Base-by-base conservation (phyloP, 2,113 vertebrate species). In the Mormoops blainvillei region DNA sequence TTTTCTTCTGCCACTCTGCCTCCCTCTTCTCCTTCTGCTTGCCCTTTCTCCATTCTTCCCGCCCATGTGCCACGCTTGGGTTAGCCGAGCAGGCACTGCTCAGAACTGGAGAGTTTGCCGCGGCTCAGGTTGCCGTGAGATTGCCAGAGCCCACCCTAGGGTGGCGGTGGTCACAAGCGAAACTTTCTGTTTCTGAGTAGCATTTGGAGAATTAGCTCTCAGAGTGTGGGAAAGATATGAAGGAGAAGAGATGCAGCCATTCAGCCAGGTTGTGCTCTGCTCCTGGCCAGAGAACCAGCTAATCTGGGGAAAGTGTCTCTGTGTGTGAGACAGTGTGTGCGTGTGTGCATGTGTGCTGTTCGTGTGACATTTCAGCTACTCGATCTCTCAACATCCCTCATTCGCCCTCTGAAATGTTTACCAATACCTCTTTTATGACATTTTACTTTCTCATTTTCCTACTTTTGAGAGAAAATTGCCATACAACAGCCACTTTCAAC, bases 51-150 rank as follows among this genome's bases (percentile, higher is more conserved):
- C 19, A 0, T 20, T 31, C 15, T 61, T 56, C 48, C 28, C 2
- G 1, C 31, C 36, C 22, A 1, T 0, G 12, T 1, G 12, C 28
- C 63, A 33, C 4, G 1, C 11, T 43, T 50, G 4, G 0, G 12
- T 45, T 33, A n/a, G 43, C 50, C 33, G 48, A 20, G 41, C 31
- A 81, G 73, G 20, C 16, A 16, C 45, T 4, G 0, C 26, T 81
- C 18, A 45, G 81, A 68, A 11, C 18, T 14, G 16, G 61, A 85
- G 48, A 31, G 26, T 48, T 26, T 18, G 65, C 67, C 65, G 50
- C 56, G 36, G 24, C 65, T 45, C 19, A 36, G 52, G 13, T 7
- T 71, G 41, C 56, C 26, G 74, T 14, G 36, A 16, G 65, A 41
- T 22, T 80, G 48, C 36, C 43, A 28, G 70, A 48, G n/a, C 50